Base-by-base conservation (phyloP, 2,888 invertebrate genomes). In the Rhynchonema sp. region DNA sequence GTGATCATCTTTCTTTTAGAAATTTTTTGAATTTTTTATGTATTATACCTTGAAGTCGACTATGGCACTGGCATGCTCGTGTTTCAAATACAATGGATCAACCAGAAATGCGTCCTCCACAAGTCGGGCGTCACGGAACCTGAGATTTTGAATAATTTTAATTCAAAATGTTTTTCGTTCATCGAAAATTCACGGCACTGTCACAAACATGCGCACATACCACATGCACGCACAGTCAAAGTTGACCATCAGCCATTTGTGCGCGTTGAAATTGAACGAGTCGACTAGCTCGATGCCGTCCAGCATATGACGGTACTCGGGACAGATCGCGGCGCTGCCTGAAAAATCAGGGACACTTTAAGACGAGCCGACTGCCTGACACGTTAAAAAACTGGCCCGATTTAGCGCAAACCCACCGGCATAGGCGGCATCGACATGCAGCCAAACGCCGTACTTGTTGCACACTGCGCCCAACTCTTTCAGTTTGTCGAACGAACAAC, bases 181-280 rank as follows among this genome's bases (percentile, higher is more conserved):
- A 17, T 49, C 20, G n/a, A n/a, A 49, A 23, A 49, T 49, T 49
- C 20, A 49, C 9, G n/a, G n/a, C 9, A 49, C n/a, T n/a, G 17
- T 6, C 38, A 38, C 38, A 17, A 6, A 13, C 17, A 52, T 20
- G n/a, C 22, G n/a, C 9, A 26, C 70, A 79, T 78, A 91, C 92
- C 96, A 98, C 87, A 98, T 86, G 1, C 91, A 91, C 0, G 96
- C 94, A 73, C 96, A 98, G 75, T 98, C 98, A 66, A 98, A 98
- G 75, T 96, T 91, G 13, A 96, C 87, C 90, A 98, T 87, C 74
- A 98, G 77, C 90, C 96, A 96, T 75, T 98, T 98, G 61, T 92
- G 92, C 0, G 96, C 91, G 76, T 99, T 98, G 75, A 96, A 96
- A 1, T 92, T 94, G 65, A 96, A 84, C 0, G 96, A 96, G 71